Conservation (phyloP, 2,888 invertebrate species). For the Pyrocoelia pectoralis region DNA sequence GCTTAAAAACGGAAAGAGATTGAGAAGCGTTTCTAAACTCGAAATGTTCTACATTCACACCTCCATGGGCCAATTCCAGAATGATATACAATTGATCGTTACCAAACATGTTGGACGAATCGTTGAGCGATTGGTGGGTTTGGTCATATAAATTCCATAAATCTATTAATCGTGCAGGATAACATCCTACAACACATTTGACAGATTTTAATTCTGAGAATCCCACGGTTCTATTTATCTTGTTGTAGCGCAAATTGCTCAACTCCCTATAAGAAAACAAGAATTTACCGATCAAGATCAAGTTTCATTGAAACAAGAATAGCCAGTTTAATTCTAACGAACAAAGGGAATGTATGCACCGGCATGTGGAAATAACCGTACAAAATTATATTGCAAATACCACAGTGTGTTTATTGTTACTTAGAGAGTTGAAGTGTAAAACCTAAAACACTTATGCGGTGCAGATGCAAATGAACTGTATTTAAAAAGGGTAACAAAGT, state of each 20-base stretch:
- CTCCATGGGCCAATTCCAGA: conserved; percentile 86
- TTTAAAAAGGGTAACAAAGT: too few species aligned
- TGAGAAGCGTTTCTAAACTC: conserved; percentile 77
- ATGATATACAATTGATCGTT: conserved; percentile 81
- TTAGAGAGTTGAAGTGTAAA: too few species aligned
- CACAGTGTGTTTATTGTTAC: too few species aligned
- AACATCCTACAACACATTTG: conserved; percentile 78
- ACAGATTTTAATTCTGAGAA: conserved; percentile 77
- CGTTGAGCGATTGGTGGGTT: conserved; percentile 80
- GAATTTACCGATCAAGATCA: too few species aligned
- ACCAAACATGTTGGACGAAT: conserved; percentile 78
- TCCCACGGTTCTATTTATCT: conserved; percentile 69
- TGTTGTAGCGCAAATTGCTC: conserved; percentile 72
- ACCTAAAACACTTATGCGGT: too few species aligned
- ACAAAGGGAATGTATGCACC: too few species aligned
- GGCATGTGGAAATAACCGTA: too few species aligned
- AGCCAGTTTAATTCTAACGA: too few species aligned
- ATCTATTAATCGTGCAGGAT: conserved; percentile 78
- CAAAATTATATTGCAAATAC: too few species aligned
- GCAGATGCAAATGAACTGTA: too few species aligned
- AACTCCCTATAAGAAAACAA: conserved; percentile 71
- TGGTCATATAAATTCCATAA: conserved; percentile 86
- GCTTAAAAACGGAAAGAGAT: conserved; percentile 76
- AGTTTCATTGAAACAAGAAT: too few species aligned
- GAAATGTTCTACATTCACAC: conserved; percentile 84